Conservation (phyloP, 2,113 vertebrate species). For the Proterorhinus semilunaris region DNA sequence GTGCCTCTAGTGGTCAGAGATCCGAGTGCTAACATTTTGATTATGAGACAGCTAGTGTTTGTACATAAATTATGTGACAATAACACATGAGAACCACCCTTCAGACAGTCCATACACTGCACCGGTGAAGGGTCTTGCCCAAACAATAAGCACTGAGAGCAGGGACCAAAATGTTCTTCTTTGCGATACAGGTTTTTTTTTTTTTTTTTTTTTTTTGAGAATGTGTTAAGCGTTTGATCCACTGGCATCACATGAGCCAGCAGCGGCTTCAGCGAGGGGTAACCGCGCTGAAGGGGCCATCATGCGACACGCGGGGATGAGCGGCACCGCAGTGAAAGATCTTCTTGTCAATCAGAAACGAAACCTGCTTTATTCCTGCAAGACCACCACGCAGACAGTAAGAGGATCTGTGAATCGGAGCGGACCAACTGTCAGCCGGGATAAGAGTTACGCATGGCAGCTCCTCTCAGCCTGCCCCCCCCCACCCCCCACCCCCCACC, state of each 20-base stretch:
- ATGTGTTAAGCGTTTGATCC: neutral
- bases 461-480: conserved; percentile 51
- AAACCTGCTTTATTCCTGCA: conserved; percentile 63
- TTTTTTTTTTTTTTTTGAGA: neutral
- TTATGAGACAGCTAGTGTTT: too few species aligned
- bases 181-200: neutral
- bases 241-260: conserved; percentile 57
- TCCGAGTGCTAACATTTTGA: too few species aligned
- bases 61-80: too few species aligned
- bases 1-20: too few species aligned
- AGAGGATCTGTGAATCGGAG: conserved; percentile 73
- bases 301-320: conserved; percentile 53
- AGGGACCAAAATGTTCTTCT: too few species aligned
- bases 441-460: conserved; percentile 71
- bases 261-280: conserved; percentile 47
- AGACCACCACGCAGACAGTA: conserved; percentile 68
- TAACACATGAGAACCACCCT: too few species aligned
- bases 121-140: too few species aligned
- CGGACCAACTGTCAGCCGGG: conserved; percentile 70
- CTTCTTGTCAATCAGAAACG: conserved; percentile 59
- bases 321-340: conserved; percentile 32
- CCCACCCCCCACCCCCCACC: conserved; percentile 43
- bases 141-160: too few species aligned
- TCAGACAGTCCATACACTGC: too few species aligned
- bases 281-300: conserved; percentile 54